These are phyloP conservation scores for Empidonax traillii DNA, from an alignment of 2,113 vertebrate species.

Conservation along the genomic window DNA sequence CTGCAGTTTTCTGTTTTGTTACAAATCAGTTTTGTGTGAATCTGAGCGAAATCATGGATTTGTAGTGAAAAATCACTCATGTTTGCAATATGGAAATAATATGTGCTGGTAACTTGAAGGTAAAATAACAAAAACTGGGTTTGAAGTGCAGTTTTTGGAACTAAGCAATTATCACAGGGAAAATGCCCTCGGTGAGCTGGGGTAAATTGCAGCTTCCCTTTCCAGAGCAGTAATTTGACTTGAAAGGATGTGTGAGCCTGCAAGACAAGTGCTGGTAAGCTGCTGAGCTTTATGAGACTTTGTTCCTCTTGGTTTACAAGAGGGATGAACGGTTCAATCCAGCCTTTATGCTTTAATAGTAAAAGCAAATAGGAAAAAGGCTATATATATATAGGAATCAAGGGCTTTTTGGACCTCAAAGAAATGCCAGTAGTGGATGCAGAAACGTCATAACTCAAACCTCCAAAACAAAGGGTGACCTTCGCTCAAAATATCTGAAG, in stretches of 20 bases:
- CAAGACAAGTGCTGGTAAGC: background rate
- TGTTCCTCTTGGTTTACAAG: background rate
- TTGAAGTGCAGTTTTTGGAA: background rate
- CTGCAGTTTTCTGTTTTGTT: background rate
- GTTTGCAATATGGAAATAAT: background rate
- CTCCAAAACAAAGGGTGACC: background rate
- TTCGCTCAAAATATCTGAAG: background rate
- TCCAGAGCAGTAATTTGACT: background rate
- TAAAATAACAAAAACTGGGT: background rate
- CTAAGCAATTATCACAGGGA: background rate
- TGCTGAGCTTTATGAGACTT: background rate
- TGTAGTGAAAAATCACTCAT: background rate
- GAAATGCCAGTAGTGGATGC: background rate
- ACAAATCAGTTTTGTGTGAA: background rate
- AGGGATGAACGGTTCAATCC: background rate
- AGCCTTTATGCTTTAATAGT: background rate
- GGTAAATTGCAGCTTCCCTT: background rate
- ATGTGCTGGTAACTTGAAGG: background rate
- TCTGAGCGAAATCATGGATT: background rate
- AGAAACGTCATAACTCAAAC: constrained; percentile 17
- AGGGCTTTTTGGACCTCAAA: background rate
- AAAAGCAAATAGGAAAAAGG: constrained; percentile 24
- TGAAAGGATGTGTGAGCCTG: background rate
- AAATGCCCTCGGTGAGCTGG: background rate
- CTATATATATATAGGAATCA: background rate